Evolutionary conservation across 2,888 invertebrate genomes (phyloP), one percentile per base, ranked within the genome.

Genomic region (Agrilus cyanescens): DNA sequence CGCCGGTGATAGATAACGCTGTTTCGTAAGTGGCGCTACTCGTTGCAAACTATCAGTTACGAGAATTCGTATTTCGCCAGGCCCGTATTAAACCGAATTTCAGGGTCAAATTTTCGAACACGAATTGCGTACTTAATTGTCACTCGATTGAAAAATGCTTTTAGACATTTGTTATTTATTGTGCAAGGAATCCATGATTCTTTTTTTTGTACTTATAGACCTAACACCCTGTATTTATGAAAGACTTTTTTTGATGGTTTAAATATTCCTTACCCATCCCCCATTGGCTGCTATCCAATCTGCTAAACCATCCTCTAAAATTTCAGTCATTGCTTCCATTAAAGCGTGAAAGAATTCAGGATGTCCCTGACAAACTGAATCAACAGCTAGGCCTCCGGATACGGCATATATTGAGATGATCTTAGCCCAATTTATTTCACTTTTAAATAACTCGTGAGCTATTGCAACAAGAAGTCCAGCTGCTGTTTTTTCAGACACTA

Each of bases 241-340:
- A 20, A 6, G 20, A 10, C 10, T 6, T 12, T n/a, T 33, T 33
- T 15, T 12, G 33, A 33, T 15, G 10, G 14, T 12, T 37, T 29
- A 33, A 30, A 18, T 12, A 31, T 15, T 14, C 13, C 43, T 38
- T 40, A 89, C 89, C 90, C 91, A 91, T 62, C 90, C 90, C 13
- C 89, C 89, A 57, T 87, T 85, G 37, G 78, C 71, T 40, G 82
- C 81, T 10, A 91, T 80, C 90, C 90, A 91, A 1, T 76, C 65
- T 1, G 80, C 80, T 29, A 84, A 63, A 51, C 79, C 76, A 51
- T 80, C 76, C 57, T 82, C 80, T 25, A 84, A 71, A 16, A 83
- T 77, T 50, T 84, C 81, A 0, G 80, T 75, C 55, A 89, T 80
- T 33, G 83, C 82, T 53, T 88, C 84, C 47, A 88, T 73, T 15